A percentile compares a stretch with the other conserved stretches of the same genome.
Evolutionary conservation across 2,113 vertebrate species (phyloP).

Genomic region (Craseonycteris thonglongyai): DNA sequence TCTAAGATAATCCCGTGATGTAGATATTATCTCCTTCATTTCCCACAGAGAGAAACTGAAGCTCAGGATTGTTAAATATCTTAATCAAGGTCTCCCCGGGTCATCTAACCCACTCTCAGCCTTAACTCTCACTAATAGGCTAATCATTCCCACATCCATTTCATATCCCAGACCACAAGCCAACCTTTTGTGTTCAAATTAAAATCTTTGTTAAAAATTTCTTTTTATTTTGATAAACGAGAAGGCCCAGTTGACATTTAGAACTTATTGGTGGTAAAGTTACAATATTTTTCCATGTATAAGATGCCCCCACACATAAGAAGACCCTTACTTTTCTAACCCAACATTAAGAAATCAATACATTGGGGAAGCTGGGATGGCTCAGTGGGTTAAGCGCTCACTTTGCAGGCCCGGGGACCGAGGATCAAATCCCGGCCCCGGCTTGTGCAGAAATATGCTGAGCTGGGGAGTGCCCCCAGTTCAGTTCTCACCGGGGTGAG

Average conservation of each 20-base stretch:
- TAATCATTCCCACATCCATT: not conserved
- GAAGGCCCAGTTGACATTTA: not conserved
- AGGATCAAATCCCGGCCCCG: too few relatives aligned
- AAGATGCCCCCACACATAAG: too few relatives aligned
- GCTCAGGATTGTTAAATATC: not conserved
- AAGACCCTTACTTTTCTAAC: too few relatives aligned
- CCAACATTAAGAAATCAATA: too few relatives aligned
- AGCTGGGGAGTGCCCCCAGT: too few relatives aligned
- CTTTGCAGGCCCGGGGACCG: too few relatives aligned
- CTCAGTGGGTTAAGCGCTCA: too few relatives aligned
- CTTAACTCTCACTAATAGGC: not conserved
- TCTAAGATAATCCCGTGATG: not conserved
- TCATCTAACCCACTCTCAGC: not conserved
- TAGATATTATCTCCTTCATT: not conserved
- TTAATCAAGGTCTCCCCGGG: not conserved
- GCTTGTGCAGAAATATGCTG: too few relatives aligned
- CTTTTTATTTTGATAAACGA: not conserved
- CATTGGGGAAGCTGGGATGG: too few relatives aligned
- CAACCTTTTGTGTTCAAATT: not conserved
- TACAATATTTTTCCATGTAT: too few relatives aligned
- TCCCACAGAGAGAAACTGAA: not conserved
- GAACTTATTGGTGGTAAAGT: not conserved
- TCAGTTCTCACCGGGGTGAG: too few relatives aligned
- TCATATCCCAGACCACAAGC: not conserved
- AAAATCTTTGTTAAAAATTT: conserved; percentile 13